phyloP scores from a whole-genome alignment of 1,140 invertebrate species.

The Copidosoma floridanum region DNA sequence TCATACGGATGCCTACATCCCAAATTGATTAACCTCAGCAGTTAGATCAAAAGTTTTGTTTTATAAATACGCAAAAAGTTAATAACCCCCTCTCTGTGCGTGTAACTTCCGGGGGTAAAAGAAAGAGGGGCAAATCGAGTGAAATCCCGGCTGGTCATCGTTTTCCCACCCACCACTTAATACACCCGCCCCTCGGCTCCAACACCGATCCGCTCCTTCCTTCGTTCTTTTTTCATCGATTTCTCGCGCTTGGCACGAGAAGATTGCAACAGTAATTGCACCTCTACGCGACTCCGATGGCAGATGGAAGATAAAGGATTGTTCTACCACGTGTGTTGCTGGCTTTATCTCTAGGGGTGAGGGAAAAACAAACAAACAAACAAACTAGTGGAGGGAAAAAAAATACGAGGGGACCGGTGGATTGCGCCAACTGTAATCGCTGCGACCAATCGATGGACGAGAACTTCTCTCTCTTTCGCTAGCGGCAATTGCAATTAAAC shows the following conservation, averaged over 20 bases:
- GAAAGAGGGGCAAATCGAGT: too few species aligned
- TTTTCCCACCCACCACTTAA: background rate
- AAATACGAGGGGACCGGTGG: too few species aligned
- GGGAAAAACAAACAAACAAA: constrained; percentile 16
- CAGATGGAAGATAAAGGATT: constrained; percentile 16
- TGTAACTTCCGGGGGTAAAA: too few species aligned
- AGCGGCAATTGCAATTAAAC: constrained; percentile 32
- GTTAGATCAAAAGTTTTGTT: too few species aligned
- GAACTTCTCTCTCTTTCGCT: constrained; percentile 23
- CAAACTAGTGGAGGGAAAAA: too few species aligned
- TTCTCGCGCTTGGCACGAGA: constrained; percentile 6
- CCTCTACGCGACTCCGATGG: constrained; percentile 33
- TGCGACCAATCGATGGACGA: constrained; percentile 32
- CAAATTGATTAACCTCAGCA: too few species aligned
- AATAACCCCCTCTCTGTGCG: too few species aligned
- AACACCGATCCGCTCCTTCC: background rate
- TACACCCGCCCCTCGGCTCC: background rate
- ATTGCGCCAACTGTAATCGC: too few species aligned
- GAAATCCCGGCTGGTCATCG: background rate
- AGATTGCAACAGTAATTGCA: constrained; percentile 41
- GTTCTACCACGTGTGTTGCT: background rate
- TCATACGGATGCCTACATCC: too few species aligned
- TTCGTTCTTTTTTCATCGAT: constrained; percentile 2
- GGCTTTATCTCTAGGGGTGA: too few species aligned
- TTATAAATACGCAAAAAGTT: too few species aligned